Conservation (phyloP, 2,888 invertebrate genomes). For the Schizotus pectinicornis region DNA sequence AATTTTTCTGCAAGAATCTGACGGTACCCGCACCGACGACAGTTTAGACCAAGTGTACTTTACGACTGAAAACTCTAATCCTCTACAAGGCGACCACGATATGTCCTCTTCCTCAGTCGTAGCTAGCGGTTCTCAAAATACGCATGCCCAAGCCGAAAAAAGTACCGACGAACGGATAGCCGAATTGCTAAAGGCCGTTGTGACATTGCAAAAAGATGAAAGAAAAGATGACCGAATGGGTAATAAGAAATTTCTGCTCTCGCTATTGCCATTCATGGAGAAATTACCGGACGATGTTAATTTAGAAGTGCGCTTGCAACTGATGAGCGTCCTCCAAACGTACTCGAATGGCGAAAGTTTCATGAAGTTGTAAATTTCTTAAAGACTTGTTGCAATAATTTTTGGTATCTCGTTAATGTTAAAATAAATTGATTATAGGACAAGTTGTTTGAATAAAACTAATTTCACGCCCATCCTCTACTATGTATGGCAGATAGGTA, state of each 20-base stretch:
- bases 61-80: constrained; percentile 1
- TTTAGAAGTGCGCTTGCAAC: constrained; percentile 46
- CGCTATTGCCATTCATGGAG: constrained; percentile 47
- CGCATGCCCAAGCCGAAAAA: not conserved
- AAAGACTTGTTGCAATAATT: not conserved
- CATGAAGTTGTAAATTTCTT: constrained; percentile 14
- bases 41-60: constrained; percentile 9
- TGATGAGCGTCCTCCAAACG: constrained; percentile 46
- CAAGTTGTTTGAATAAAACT: no score
- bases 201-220: constrained; percentile 42
- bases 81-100: constrained; percentile 9
- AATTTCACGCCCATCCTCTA: not conserved
- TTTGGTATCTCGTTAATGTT: not conserved
- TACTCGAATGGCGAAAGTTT: constrained; percentile 30
- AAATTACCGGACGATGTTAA: constrained; percentile 48
- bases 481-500: not conserved
- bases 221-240: constrained; percentile 45
- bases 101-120: constrained; percentile 2
- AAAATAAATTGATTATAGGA: not conserved
- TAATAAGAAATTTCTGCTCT: constrained; percentile 47
- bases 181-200: constrained; percentile 29
- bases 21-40: constrained; percentile 11
- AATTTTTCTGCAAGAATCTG: constrained; percentile 13
- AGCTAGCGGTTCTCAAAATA: not conserved
- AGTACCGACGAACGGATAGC: not conserved